A percentile compares a stretch with the other conserved stretches of the same genome.
Evolutionary conservation across 2,888 invertebrate species (phyloP).

Genomic region (Coenonympha glycerion): DNA sequence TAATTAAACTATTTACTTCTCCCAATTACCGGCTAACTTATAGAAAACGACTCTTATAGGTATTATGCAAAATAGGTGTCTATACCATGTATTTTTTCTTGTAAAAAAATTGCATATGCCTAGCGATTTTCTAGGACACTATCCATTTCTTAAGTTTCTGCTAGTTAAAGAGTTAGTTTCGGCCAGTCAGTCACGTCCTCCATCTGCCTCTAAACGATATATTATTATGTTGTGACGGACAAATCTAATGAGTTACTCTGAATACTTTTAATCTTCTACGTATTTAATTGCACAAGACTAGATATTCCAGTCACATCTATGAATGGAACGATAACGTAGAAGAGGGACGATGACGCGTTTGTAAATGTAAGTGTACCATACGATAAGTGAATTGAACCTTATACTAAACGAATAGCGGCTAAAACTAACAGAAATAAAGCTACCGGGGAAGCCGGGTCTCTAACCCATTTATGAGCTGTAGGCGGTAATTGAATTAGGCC

Average conservation of each 20-base stretch:
- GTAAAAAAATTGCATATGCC: too few relatives aligned
- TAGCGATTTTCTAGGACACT: too few relatives aligned
- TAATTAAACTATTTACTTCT: not conserved
- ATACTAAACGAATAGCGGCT: slow-evolving; percentile 3
- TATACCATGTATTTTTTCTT: too few relatives aligned
- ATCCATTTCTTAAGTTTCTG: too few relatives aligned
- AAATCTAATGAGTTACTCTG: not conserved
- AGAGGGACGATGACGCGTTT: slow-evolving; percentile 20
- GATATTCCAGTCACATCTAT: slow-evolving; percentile 17
- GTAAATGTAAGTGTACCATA: slow-evolving; percentile 12
- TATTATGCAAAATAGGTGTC: too few relatives aligned
- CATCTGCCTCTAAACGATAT: too few relatives aligned
- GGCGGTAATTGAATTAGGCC: slow-evolving; percentile 41
- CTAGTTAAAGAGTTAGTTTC: too few relatives aligned
- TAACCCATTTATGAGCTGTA: slow-evolving; percentile 42
- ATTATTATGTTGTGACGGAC: too few relatives aligned
- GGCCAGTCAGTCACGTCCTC: too few relatives aligned
- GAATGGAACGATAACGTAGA: slow-evolving; percentile 20
- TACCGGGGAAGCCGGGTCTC: slow-evolving; percentile 37
- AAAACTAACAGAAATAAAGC: slow-evolving; percentile 4
- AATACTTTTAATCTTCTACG: not conserved
- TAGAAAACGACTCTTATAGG: too few relatives aligned
- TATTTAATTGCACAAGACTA: not conserved
- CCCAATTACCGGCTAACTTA: not conserved
- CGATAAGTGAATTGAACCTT: slow-evolving; percentile 16